Base-by-base conservation (phyloP, 2,797 vertebrate genomes). In the Labroides dimidiatus region DNA sequence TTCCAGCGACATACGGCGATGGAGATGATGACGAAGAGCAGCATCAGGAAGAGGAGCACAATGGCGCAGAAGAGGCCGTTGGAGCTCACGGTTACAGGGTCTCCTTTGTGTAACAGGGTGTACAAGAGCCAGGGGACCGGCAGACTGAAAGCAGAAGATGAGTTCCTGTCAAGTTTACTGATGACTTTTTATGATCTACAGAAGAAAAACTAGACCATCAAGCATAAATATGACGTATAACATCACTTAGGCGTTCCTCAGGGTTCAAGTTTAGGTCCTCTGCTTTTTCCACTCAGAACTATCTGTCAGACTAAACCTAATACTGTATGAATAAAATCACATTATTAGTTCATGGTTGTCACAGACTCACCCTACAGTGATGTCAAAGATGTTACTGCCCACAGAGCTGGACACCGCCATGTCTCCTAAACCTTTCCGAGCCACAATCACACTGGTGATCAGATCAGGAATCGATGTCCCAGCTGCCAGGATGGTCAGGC, bases 351-450 rank as follows among this genome's bases (percentile, higher is more conserved):
- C n/a, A n/a, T n/a, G n/a, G n/a, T n/a, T n/a, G n/a, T n/a, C n/a
- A 51, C 1, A 39, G 23, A 52, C 87, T 87, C 69, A 90, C 87
- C 90, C 90, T 0, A 91, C 41, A 2, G 97, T 98, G 89, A 98
- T 98, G 69, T 98, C 97, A 0, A 98, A 98, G 89, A 98, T 98
- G 84, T 98, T 98, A 63, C 96, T 97, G 69, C 97, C 97, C 59
- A 98, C 97, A 0, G 97, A 98, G 56, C 97, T 98, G 81, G 97
- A 98, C 77, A 98, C 96, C 0, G 97, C 97, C 97, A 98, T 98
- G 92, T 98, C 97, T 0, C 97, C 97, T 17, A 98, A 76, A 59
- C 97, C 97, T 75, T 98, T 98, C 8, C 96, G 91, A 15, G 97
- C 97, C 17, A 98, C 97, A 0, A 98, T 98, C 69, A 98, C 97